phyloP scores from a whole-genome alignment of 2,888 invertebrate genomes.

The Philereme transversata region DNA sequence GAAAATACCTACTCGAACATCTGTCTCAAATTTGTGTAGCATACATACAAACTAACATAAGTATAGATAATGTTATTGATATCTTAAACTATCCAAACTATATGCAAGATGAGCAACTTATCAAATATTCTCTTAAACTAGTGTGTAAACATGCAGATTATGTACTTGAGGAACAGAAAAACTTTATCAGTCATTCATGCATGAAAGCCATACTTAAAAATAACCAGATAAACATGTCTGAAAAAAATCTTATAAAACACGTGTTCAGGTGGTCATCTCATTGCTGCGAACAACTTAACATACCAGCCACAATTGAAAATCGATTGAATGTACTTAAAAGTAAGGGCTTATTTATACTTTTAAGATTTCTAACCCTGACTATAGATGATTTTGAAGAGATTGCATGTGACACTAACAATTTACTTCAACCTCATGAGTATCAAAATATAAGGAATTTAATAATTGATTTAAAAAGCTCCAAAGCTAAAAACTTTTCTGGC shows the following conservation, averaged over 20 bases:
- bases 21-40: slow-evolving; percentile 77
- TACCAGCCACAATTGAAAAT: slow-evolving; percentile 67
- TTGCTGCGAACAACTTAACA: slow-evolving; percentile 75
- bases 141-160: slow-evolving; percentile 83
- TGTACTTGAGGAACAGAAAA: slow-evolving; percentile 75
- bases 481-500: slow-evolving; percentile 38
- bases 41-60: slow-evolving; percentile 81
- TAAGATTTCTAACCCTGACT: slow-evolving; percentile 71
- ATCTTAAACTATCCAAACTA: slow-evolving; percentile 85
- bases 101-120: slow-evolving; percentile 81
- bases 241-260: slow-evolving; percentile 80
- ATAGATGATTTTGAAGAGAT: slow-evolving; percentile 69
- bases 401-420: slow-evolving; percentile 55
- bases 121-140: slow-evolving; percentile 80
- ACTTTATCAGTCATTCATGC: slow-evolving; percentile 76
- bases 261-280: slow-evolving; percentile 82
- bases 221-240: slow-evolving; percentile 76
- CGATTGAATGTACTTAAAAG: slow-evolving; percentile 69
- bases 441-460: slow-evolving; percentile 50
- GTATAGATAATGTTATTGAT: slow-evolving; percentile 83
- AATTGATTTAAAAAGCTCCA: slow-evolving; percentile 37
- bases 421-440: slow-evolving; percentile 62
- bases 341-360: slow-evolving; percentile 68
- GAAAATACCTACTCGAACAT: slow-evolving; percentile 85
- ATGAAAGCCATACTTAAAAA: slow-evolving; percentile 78